Base-by-base conservation (phyloP, 2,888 invertebrate genomes). In the Chesias legatella region DNA sequence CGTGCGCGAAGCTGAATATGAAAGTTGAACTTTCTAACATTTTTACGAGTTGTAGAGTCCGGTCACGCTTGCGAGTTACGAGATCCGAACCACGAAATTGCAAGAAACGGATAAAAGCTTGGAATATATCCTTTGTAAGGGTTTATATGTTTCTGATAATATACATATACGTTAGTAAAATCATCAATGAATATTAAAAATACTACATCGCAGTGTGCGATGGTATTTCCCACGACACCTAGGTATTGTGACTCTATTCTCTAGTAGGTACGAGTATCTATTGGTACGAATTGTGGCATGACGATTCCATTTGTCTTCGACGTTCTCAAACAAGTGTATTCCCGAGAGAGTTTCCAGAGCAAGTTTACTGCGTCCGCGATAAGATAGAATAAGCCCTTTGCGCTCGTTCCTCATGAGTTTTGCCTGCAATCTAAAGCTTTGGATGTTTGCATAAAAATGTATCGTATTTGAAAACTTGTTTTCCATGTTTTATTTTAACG, bases 381-480 rank as follows among this genome's bases (percentile, higher is more conserved):
- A 79, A 80, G 78, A 79, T 75, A 79, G 61, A 67, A 71, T 71
- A 77, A 78, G 76, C 78, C 79, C 77, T 75, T 67, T 67, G 69
- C 69, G 73, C 72, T 67, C 71, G 68, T 79, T 73, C 73, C 70
- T 78, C 73, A 76, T 70, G 71, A 70, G 60, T 67, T 65, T 60
- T 64, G 66, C 60, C 56, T 63, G 58, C 53, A 63, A 64, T 67
- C 60, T 60, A 56, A 60, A 59, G 53, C 58, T 53, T 47, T 44
- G 47, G 51, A 53, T 57, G 52, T 57, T 55, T 45, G 49, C 52
- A 50, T 52, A 58, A 56, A 64, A 61, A 61, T 52, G 46, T 52
- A 48, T 48, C 37, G 27, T 28, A 33, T 34, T 48, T 48, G 50
- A 55, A 50, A 17, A 34, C 28, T 30, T 36, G 22, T 26, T 38